Evolutionary conservation across 1,140 invertebrate species (phyloP), one percentile per base, ranked within the genome.

Genomic region (Drosophila biarmipes): DNA sequence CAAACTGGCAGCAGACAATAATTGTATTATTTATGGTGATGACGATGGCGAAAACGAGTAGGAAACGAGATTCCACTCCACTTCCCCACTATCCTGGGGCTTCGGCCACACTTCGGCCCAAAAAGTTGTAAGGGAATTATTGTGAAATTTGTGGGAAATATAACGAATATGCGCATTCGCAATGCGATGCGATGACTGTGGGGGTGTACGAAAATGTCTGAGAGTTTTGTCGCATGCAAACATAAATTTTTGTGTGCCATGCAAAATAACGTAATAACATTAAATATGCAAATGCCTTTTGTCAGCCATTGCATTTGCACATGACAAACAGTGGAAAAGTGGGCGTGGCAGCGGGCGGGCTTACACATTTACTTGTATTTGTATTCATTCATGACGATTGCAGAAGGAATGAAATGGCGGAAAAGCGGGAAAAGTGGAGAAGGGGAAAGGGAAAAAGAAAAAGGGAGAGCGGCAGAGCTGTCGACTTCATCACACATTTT

Each of bases 211-310:
- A 54, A 55, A 73, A 49, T 57, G 45, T 59, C 59, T 58, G 58
- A 57, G 62, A 73, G 69, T 59, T 72, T 82, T 57, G 49, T 72
- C 63, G 82, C 76, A 89, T 89, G 84, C 84, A 89, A 89, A 89
- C 84, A 89, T 89, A 89, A 80, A 89, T 89, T 89, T 89, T 80
- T 84, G 84, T 89, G 63, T 82, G 84, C 78, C 79, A 89, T 84
- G 84, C 84, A 89, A 89, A 87, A 89, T 89, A 89, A 89, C 84
- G 84, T 89, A 89, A 89, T 89, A 89, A 89, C 85, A 89, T 89
- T 89, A 89, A 89, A 89, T 89, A 89, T 89, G 84, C 84, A 89
- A 89, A 89, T 89, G 84, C 85, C 85, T 89, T 89, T 89, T 89
- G 84, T 89, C 84, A 89, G 84, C 85, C 76, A 84, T 51, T 87